A percentile compares a stretch with the other conserved stretches of the same genome.
These are phyloP conservation scores for Sorex araneus DNA, from an alignment of 2,113 vertebrate species.

Conservation along the genomic window DNA sequence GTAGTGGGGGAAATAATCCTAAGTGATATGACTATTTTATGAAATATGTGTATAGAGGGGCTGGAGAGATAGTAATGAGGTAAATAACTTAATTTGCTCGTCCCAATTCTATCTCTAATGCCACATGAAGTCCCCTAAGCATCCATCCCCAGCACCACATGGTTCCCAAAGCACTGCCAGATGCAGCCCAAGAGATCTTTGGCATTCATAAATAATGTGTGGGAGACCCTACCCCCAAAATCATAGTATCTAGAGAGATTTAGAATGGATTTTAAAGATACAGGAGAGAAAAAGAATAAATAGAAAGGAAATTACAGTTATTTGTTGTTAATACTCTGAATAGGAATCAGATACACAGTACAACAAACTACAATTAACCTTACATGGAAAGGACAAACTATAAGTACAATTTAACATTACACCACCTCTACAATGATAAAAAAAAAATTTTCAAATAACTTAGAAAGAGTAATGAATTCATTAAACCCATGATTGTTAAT, in stretches of 20 bases:
- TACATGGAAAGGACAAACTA: not conserved
- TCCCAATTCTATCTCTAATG: too few relatives aligned
- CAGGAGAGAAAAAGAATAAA: not conserved
- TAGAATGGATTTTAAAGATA: too few relatives aligned
- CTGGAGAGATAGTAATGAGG: too few relatives aligned
- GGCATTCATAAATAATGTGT: too few relatives aligned
- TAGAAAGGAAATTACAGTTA: not conserved
- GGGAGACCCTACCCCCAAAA: too few relatives aligned
- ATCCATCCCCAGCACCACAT: too few relatives aligned
- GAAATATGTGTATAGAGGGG: not conserved
- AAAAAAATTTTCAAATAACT: not conserved
- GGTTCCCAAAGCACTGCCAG: too few relatives aligned
- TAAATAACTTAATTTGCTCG: too few relatives aligned
- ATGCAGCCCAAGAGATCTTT: too few relatives aligned
- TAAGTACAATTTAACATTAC: not conserved
- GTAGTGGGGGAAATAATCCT: not conserved
- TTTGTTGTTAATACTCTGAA: not conserved
- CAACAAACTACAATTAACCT: not conserved
- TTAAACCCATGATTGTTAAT: not conserved
- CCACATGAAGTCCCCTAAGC: too few relatives aligned
- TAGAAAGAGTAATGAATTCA: not conserved
- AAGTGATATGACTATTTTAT: not conserved
- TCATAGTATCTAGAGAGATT: too few relatives aligned
- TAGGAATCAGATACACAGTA: not conserved
- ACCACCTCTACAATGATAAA: not conserved